Evolutionary conservation across 2,113 vertebrate species (phyloP).

Genomic region (Tautogolabrus adspersus): DNA sequence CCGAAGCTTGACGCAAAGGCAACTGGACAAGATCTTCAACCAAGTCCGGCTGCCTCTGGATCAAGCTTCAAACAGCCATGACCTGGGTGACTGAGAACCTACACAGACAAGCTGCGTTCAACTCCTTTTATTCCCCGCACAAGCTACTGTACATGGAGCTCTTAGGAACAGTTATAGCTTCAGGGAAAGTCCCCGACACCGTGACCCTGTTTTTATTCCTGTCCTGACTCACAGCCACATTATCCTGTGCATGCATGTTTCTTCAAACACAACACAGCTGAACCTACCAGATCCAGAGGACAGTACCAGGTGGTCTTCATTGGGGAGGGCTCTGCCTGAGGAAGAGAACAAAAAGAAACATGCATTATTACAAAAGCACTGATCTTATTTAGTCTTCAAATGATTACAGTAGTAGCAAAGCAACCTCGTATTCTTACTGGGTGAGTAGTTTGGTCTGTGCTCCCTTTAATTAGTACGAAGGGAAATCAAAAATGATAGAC

Average conservation of each 20-base stretch:
- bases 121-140: constrained; percentile 5
- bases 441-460: background rate
- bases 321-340: constrained; percentile 78
- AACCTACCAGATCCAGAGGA: constrained; percentile 83
- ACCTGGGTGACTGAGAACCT: no score
- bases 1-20: no score
- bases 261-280: background rate
- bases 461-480: background rate
- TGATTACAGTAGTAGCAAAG: background rate
- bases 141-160: constrained; percentile 8
- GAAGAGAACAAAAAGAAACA: constrained; percentile 21
- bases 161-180: constrained; percentile 34
- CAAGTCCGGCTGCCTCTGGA: no score
- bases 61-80: no score
- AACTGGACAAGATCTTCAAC: no score
- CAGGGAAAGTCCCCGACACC: constrained; percentile 53
- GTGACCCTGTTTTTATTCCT: constrained; percentile 33
- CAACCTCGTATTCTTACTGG: background rate
- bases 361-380: background rate
- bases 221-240: constrained; percentile 14
- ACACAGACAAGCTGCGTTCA: constrained; percentile 1
- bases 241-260: background rate
- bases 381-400: background rate
- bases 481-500: background rate
- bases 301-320: constrained; percentile 89